Percentiles rank a stretch among this genome's conserved stretches.
These are phyloP conservation scores for Microtus montanus DNA, from an alignment of 2,113 vertebrate genomes.

Conservation along the genomic window DNA sequence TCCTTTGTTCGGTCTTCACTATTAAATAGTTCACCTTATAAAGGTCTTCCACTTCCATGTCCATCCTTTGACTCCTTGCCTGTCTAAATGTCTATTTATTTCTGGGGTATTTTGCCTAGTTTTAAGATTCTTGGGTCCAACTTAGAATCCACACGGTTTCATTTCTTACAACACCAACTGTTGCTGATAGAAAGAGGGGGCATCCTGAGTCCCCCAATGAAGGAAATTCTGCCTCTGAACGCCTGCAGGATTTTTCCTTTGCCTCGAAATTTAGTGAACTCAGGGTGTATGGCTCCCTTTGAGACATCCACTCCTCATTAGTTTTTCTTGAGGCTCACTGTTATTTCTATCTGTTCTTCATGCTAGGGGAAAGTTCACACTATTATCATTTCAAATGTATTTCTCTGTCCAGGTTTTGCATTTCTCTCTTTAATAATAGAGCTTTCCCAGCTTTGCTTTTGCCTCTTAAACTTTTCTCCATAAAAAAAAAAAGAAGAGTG, in stretches of 20 bases:
- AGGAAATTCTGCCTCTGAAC: background rate
- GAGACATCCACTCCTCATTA: background rate
- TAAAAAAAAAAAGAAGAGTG: background rate
- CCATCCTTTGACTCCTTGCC: background rate
- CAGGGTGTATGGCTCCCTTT: background rate
- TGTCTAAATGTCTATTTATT: background rate
- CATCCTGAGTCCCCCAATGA: background rate
- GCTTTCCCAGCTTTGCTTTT: background rate
- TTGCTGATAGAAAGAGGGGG: background rate
- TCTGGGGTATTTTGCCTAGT: background rate
- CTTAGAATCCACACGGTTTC: background rate
- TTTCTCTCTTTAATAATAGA: background rate
- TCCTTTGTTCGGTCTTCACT: background rate
- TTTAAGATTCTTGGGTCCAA: background rate
- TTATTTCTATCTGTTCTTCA: constrained; percentile 39
- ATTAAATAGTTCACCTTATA: background rate
- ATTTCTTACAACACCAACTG: background rate
- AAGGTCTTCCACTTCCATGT: background rate
- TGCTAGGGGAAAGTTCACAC: background rate
- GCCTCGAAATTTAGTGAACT: constrained; percentile 20
- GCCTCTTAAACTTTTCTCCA: background rate
- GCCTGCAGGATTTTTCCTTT: background rate
- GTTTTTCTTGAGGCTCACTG: constrained; percentile 17
- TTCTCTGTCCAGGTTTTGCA: background rate
- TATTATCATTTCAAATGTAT: constrained; percentile 31